Base-by-base conservation (phyloP, 2,797 vertebrate species). In the Melanotaenia pygmaea region DNA sequence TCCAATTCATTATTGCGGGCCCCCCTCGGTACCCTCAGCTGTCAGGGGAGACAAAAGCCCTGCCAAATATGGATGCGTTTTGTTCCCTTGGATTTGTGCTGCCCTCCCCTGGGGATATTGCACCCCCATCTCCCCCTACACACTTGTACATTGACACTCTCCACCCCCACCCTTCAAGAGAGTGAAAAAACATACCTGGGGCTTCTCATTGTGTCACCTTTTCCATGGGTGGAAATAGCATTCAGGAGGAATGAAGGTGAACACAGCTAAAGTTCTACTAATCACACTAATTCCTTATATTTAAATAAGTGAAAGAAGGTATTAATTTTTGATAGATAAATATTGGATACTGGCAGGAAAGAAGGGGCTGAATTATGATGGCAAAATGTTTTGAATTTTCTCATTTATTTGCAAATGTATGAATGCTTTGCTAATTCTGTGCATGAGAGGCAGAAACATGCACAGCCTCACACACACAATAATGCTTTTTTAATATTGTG, bases 51-150 rank as follows among this genome's bases (percentile, higher is more conserved):
- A 94, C 89, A 94, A 93, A 93, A 88, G 88, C 87, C 67, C 88
- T 92, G 85, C 92, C 92, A 91, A 91, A 92, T 91, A 91, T 87
- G 91, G 92, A 94, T 90, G 89, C 68, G 77, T 89, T 92, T 93
- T 92, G 89, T 92, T 94, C 88, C 88, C 79, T 79, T 74, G 85
- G 89, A 92, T 94, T 92, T 92, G 86, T 89, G 84, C 86, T 83
- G 81, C 84, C 81, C 88, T 92, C 90, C 91, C 93, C 80, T 77
- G 89, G 91, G 93, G 86, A 92, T 84, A 77, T 70, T 61, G 77
- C 76, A 80, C 65, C 74, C 72, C 65, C 71, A 51, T 56, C 63
- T 38, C 22, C 70, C 40, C 54, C 58, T 53, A 34, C 79, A 71
- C 70, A 77, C 76, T 59, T 34, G 75, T 35, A 64, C 50, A 73